phyloP scores from a whole-genome alignment of 2,797 vertebrate species.

The Myotis pilosus region DNA sequence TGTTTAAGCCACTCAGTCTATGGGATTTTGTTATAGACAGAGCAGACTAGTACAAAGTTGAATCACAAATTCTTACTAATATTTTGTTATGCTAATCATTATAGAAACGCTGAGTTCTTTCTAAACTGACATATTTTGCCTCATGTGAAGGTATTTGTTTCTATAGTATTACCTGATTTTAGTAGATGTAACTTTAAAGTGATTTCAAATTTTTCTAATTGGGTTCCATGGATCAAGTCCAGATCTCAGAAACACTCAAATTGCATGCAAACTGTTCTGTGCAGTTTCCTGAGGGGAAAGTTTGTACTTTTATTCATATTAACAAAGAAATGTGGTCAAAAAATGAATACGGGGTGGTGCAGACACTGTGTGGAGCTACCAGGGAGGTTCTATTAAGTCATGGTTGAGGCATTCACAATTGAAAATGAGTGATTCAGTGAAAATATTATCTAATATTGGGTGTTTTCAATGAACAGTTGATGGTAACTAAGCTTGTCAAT shows the following conservation, averaged over 20 bases:
- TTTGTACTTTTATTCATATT: background rate
- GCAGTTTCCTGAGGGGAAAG: background rate
- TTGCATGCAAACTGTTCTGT: background rate
- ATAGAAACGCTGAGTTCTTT: background rate
- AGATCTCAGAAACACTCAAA: background rate
- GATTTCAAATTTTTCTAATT: background rate
- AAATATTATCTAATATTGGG: background rate
- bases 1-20: background rate
- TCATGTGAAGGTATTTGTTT: background rate
- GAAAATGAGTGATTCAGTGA: background rate
- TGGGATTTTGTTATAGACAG: background rate
- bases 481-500: background rate
- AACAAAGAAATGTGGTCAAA: background rate
- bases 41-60: background rate
- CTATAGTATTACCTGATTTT: background rate
- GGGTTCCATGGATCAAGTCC: background rate
- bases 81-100: background rate
- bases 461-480: background rate
- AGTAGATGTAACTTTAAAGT: background rate
- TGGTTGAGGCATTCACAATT: background rate
- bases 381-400: background rate
- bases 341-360: background rate
- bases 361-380: background rate
- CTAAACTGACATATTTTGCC: background rate
- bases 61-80: background rate